Evolutionary conservation across 23 tunicate species (phyloP).

Genomic region (Halocynthia aurantium): DNA sequence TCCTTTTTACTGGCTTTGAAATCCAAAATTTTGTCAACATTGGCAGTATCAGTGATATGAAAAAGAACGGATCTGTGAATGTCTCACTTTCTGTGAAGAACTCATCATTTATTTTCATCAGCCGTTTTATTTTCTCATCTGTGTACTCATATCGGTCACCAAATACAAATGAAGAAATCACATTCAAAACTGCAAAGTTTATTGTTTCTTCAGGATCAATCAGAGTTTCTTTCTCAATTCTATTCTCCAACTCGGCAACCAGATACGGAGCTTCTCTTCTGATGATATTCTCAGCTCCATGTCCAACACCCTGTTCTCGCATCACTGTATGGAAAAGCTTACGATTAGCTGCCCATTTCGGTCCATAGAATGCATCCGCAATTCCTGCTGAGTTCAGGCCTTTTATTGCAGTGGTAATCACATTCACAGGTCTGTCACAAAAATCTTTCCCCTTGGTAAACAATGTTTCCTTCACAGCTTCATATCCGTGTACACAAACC

Average conservation of each 20-base stretch:
- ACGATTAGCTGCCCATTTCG: constrained; percentile 30
- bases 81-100: constrained; percentile 2
- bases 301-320: constrained; percentile 4
- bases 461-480: neutral
- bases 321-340: constrained; percentile 16
- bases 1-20: neutral
- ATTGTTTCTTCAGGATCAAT: constrained; percentile 7
- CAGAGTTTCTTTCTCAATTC: neutral
- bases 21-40: constrained; percentile 15
- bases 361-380: constrained; percentile 14
- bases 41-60: constrained; percentile 3
- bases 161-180: neutral
- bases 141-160: constrained; percentile 3
- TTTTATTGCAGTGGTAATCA: neutral
- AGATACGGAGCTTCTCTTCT: constrained; percentile 16
- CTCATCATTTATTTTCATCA: constrained; percentile 7
- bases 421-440: neutral
- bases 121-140: neutral
- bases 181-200: constrained; percentile 23
- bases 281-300: constrained; percentile 3
- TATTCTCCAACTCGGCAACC: constrained; percentile 1
- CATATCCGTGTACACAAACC: neutral
- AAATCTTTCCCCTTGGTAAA: neutral
- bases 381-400: constrained; percentile 11
- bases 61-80: neutral